Percentiles rank a stretch among this genome's conserved stretches.
phyloP scores from a whole-genome alignment of 2,888 invertebrate genomes.

The Mesorhabditis spiculigera region DNA sequence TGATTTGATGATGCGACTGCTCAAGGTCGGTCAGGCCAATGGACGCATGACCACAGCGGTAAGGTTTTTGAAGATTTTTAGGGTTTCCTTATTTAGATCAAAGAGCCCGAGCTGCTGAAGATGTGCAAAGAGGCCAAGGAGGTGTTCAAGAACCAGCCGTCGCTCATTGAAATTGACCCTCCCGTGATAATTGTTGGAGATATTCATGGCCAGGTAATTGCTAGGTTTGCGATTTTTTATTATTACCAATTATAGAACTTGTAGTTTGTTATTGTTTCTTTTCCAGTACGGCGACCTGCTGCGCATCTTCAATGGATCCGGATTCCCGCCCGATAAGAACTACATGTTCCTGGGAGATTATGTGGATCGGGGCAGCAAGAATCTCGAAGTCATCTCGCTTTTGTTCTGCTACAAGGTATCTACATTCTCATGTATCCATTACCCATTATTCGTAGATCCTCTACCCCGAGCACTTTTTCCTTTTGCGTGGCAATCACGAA shows the following conservation, averaged over 20 bases:
- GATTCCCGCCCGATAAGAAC: not conserved
- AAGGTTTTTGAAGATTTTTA: not conserved
- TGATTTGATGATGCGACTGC: not conserved
- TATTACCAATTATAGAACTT: not conserved
- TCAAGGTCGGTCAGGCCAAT: not conserved
- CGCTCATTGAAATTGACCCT: constrained; percentile 16
- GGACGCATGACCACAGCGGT: not conserved
- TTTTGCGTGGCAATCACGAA: not conserved
- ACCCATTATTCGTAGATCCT: not conserved
- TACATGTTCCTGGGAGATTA: not conserved
- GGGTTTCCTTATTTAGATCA: not conserved
- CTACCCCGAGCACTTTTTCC: not conserved
- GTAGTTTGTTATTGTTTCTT: not conserved
- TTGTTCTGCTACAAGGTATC: not conserved
- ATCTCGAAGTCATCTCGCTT: not conserved
- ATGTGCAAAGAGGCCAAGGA: not conserved
- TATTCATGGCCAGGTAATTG: constrained; percentile 18
- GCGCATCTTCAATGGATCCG: not conserved
- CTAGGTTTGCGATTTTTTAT: not conserved
- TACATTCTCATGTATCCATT: not conserved
- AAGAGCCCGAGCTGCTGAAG: not conserved
- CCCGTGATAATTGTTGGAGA: constrained; percentile 26
- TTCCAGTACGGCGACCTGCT: constrained; percentile 4
- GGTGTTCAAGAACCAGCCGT: constrained; percentile 5
- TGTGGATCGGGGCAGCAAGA: constrained; percentile 3